These are phyloP conservation scores for Drosophila nigrodunni DNA, from an alignment of 1,140 invertebrate species.

Conservation along the genomic window DNA sequence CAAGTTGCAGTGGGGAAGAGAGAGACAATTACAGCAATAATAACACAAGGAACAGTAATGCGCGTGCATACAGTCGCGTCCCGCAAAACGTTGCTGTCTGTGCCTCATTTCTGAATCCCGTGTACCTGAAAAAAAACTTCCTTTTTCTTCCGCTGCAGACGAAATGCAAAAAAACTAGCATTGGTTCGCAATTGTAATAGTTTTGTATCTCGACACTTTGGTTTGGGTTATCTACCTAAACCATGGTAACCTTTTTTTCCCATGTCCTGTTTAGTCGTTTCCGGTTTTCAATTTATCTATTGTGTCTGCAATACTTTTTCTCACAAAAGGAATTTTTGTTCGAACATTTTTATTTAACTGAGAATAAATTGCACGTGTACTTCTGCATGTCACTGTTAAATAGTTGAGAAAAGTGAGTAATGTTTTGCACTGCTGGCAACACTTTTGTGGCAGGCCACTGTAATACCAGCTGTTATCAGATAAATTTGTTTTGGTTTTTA, in stretches of 20 bases:
- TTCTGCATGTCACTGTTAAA: too few relatives aligned
- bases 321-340: neutral
- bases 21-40: constrained; percentile 12
- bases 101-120: neutral
- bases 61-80: constrained; percentile 57
- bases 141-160: constrained; percentile 39
- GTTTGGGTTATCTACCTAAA: constrained; percentile 23
- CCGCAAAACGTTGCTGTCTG: constrained; percentile 16
- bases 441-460: constrained; percentile 21
- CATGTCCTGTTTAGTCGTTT: constrained; percentile 29
- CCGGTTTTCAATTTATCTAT: constrained; percentile 21
- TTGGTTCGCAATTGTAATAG: neutral
- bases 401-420: too few relatives aligned
- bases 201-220: neutral
- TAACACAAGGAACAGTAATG: constrained; percentile 26
- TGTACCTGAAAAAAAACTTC: constrained; percentile 34
- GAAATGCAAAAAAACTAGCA: neutral
- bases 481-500: constrained; percentile 13
- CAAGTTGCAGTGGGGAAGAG: constrained; percentile 30
- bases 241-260: constrained; percentile 16
- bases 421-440: neutral
- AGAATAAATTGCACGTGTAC: too few relatives aligned
- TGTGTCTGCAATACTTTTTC: neutral
- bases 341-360: neutral
- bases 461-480: constrained; percentile 28